A percentile compares a stretch with the other conserved stretches of the same genome.
phyloP scores from a whole-genome alignment of 37 sponge, comb jelly and placozoan genomes.

The Aplysina aerophoba region DNA sequence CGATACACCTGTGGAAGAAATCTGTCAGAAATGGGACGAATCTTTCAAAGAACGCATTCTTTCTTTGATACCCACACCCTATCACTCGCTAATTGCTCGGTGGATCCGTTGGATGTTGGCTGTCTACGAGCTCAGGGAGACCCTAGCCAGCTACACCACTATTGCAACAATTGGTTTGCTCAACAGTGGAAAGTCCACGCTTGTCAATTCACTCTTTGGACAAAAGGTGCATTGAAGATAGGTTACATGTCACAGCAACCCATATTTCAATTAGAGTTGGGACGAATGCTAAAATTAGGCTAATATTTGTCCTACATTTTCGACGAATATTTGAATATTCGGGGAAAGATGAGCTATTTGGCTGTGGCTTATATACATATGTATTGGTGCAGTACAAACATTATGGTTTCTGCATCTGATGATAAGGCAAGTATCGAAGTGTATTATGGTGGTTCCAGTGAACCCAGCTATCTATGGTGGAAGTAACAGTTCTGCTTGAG shows the following conservation, averaged over 20 bases:
- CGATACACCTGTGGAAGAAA: background rate
- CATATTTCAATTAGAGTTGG: background rate
- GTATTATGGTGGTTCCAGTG: too few species aligned
- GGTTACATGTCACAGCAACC: background rate
- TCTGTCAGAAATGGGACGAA: slow-evolving; percentile 11
- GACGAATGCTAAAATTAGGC: background rate
- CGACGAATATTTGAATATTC: too few species aligned
- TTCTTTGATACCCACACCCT: background rate
- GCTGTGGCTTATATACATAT: too few species aligned
- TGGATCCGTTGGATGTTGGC: slow-evolving; percentile 36
- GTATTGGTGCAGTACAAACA: too few species aligned
- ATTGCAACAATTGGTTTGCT: slow-evolving; percentile 25
- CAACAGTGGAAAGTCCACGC: slow-evolving; percentile 34
- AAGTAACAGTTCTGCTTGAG: slow-evolving; percentile 2
- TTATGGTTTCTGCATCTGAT: too few species aligned
- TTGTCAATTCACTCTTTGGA: slow-evolving; percentile 19
- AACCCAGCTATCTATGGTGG: background rate
- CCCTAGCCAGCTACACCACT: slow-evolving; percentile 32
- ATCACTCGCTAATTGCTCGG: slow-evolving; percentile 7
- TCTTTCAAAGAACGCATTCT: slow-evolving; percentile 17
- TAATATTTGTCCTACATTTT: background rate
- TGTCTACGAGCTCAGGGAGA: slow-evolving; percentile 27
- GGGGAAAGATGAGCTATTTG: too few species aligned
- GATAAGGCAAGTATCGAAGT: too few species aligned
- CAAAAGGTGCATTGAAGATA: background rate